These are phyloP conservation scores for Archips xylosteana DNA, from an alignment of 2,888 invertebrate species.

Conservation along the genomic window DNA sequence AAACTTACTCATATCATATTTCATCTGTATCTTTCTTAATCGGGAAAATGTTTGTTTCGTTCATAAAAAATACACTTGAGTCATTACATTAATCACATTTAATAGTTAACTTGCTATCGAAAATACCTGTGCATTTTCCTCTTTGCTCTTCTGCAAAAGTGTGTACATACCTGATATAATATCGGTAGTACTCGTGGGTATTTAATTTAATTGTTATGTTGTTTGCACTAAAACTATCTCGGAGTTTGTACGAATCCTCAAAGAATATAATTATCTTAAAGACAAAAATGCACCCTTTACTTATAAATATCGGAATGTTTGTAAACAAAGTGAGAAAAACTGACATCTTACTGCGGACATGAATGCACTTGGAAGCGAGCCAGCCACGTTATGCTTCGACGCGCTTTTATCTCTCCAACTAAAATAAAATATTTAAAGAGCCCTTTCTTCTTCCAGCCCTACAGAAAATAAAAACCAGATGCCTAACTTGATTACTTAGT, in stretches of 20 bases:
- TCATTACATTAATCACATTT: not conserved
- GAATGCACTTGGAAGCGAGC: conserved; percentile 71
- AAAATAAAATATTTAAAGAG: conserved; percentile 72
- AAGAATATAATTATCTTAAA: conserved; percentile 16
- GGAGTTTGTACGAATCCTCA: conserved; percentile 68
- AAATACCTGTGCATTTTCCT: not conserved
- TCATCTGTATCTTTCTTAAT: conserved; percentile 38
- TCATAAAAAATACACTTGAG: not conserved
- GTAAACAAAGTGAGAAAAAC: conserved; percentile 77
- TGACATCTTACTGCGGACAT: conserved; percentile 63
- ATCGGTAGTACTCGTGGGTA: too few species aligned
- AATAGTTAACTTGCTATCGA: not conserved
- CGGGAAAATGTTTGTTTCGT: conserved; percentile 21
- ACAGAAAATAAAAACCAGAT: conserved; percentile 50
- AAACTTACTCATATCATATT: conserved; percentile 45
- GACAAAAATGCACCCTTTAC: conserved; percentile 40
- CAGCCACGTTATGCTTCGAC: conserved; percentile 65
- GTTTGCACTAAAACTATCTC: too few species aligned
- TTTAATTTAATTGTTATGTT: too few species aligned
- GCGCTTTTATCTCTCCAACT: conserved; percentile 70
- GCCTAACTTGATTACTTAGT: conserved; percentile 41
- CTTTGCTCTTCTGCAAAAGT: not conserved
- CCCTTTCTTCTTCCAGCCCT: conserved; percentile 65
- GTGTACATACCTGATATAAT: not conserved
- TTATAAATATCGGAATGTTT: conserved; percentile 83